Evolutionary conservation across 2,113 vertebrate species (phyloP).

Genomic region (Brienomyrus brachyistius): DNA sequence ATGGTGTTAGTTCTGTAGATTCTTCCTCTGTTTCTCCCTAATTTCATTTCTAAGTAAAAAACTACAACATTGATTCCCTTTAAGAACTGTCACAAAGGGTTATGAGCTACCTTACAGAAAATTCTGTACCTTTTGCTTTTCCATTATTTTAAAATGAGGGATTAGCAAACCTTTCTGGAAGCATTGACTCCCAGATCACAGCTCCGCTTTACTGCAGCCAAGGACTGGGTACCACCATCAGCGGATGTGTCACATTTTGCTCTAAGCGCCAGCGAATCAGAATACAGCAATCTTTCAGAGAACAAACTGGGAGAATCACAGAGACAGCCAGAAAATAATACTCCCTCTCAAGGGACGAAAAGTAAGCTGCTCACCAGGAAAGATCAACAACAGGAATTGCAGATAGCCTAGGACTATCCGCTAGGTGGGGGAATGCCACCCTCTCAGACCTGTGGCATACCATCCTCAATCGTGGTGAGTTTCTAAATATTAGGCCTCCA

Average conservation of each 20-base stretch:
- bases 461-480: not conserved
- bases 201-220: not conserved
- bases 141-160: not conserved
- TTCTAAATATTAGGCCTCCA: not conserved
- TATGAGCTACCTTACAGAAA: not conserved
- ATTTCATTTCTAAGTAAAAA: not conserved
- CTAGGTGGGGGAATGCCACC: not conserved
- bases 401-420: not conserved
- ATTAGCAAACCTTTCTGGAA: not conserved
- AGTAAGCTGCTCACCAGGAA: not conserved
- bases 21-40: not conserved
- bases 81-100: not conserved
- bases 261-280: conserved; percentile 40
- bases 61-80: not conserved
- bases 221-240: conserved; percentile 31
- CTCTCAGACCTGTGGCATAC: not conserved
- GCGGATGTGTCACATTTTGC: conserved; percentile 26
- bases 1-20: not conserved
- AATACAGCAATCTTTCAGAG: conserved; percentile 29
- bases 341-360: not conserved
- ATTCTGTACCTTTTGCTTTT: too few species aligned
- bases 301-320: not conserved
- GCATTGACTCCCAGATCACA: not conserved
- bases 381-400: not conserved
- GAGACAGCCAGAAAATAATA: not conserved